Base-by-base conservation (phyloP, 2,113 vertebrate genomes). In the Ammodytes dubius region DNA sequence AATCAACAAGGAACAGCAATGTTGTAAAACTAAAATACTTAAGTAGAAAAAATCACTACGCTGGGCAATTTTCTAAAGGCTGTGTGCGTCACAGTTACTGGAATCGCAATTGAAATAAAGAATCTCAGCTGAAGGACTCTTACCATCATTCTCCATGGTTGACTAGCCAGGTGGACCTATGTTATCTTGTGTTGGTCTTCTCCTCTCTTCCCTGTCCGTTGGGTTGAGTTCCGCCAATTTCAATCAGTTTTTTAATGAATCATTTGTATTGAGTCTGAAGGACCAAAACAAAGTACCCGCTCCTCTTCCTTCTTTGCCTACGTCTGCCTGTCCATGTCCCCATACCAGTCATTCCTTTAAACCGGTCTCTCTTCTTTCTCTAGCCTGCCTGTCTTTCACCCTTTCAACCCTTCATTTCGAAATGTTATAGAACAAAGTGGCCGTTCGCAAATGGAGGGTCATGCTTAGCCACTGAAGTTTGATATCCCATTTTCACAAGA, bases 131-230 rank as follows among this genome's bases (percentile, higher is more conserved):
- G 19, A 59, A 70, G 70, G 27, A 50, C n/a, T 77, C 90, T 89
- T 89, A 94, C 92, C 91, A 80, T 52, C 17, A 47, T 89, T 92
- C 27, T 88, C 93, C 93, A 94, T 94, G 3, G 63, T 37, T 65
- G 69, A 65, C 12, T 2, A 27, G 61, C 15, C 59, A 75, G 50
- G 57, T 35, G 40, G 59, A 49, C 64, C 10, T 6, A 7, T 49
- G 59, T 69, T 77, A 39, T 63, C 13, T 58, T 35, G 5, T 19
- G 13, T 63, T 6, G 5, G 46, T 85, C 56, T 77, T 70, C 14
- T 75, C 65, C 56, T 84, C 12, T 53, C 27, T 35, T 87, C 10
- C 3, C 12, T 73, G 11, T 66, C 10, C 3, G 12, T 68, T 56
- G 53, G 5, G 8, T 59, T 54, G 13, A 64, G 1, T 52, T 73